phyloP scores from a whole-genome alignment of 2,888 invertebrate genomes.

The Galerucella calmariensis region DNA sequence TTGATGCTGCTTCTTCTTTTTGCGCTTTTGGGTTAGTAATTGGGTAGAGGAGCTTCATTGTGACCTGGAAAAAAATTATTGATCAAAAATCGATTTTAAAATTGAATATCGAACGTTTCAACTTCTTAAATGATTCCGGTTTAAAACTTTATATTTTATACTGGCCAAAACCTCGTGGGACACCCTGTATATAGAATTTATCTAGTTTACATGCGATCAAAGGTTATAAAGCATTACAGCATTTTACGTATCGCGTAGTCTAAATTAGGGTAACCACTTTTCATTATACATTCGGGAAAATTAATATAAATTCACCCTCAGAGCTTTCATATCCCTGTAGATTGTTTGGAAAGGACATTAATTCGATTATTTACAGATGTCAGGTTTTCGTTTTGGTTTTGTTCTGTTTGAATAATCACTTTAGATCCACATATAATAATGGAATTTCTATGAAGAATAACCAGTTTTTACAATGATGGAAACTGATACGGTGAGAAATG shows the following conservation, averaged over 20 bases:
- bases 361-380: constrained; percentile 3
- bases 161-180: too few species aligned
- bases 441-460: too few species aligned
- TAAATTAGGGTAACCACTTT: not conserved
- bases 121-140: too few species aligned
- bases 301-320: constrained; percentile 2
- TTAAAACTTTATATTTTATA: too few species aligned
- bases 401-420: not conserved
- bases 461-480: too few species aligned
- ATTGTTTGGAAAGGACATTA: constrained; percentile 10
- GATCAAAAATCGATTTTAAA: not conserved
- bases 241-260: too few species aligned
- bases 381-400: not conserved
- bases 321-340: not conserved
- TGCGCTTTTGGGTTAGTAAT: not conserved
- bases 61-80: not conserved
- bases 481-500: too few species aligned
- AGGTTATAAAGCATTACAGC: too few species aligned
- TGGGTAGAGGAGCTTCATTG: not conserved
- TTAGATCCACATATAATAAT: not conserved
- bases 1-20: not conserved
- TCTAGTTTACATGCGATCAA: too few species aligned
- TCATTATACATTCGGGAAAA: not conserved
- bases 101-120: too few species aligned
- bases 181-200: too few species aligned